Evolutionary conservation across 2,113 vertebrate genomes (phyloP).

Genomic region (Motacilla tschutschensis): DNA sequence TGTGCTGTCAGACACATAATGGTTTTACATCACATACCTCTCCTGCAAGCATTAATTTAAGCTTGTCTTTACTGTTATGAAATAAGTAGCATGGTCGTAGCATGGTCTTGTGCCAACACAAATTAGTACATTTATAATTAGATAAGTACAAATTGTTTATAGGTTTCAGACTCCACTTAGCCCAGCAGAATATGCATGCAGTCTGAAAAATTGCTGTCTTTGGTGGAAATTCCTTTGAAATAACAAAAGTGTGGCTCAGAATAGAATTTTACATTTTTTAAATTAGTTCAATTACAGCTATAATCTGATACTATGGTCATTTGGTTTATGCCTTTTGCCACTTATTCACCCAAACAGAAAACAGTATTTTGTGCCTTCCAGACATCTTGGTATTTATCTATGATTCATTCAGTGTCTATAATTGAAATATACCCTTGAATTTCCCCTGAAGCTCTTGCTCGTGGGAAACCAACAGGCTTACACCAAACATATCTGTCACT

Average conservation of each 20-base stretch:
- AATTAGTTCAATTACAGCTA: neutral
- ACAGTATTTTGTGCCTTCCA: neutral
- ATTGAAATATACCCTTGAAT: neutral
- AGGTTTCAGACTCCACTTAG: neutral
- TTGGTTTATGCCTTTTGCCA: neutral
- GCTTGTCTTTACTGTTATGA: neutral
- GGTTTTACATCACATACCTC: neutral
- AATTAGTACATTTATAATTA: neutral
- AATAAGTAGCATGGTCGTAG: neutral
- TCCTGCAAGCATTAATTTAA: neutral
- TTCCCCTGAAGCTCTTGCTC: neutral
- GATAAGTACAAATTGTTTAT: neutral
- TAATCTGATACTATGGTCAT: neutral
- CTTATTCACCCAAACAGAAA: neutral
- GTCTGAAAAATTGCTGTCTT: neutral
- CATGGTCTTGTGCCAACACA: neutral
- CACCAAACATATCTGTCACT: neutral
- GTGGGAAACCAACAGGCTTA: neutral
- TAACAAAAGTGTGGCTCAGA: neutral
- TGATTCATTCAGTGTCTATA: neutral
- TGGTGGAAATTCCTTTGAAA: neutral
- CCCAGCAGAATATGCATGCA: neutral
- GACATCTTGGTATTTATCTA: neutral
- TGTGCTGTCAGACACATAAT: neutral
- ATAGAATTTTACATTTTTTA: neutral